These are phyloP conservation scores for Vanessa tameamea DNA, from an alignment of 1,140 invertebrate genomes.

Conservation along the genomic window DNA sequence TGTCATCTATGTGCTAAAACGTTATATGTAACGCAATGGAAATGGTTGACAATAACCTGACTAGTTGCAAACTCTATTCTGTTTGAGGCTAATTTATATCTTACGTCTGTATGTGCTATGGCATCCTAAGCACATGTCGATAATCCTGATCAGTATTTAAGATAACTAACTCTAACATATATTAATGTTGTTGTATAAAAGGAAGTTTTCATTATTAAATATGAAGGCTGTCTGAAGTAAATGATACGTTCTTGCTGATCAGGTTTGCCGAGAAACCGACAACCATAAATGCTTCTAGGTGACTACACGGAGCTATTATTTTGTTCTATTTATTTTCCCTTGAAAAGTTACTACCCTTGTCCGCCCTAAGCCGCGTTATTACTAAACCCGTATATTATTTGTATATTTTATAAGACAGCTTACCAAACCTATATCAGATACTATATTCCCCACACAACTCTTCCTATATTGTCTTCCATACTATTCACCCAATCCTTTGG, in stretches of 20 bases:
- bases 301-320: conserved; percentile 74
- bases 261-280: conserved; percentile 59
- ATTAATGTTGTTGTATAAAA: neutral
- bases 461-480: conserved; percentile 53
- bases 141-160: conserved; percentile 54
- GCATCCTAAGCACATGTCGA: conserved; percentile 61
- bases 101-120: conserved; percentile 65
- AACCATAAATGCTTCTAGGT: conserved; percentile 75
- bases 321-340: conserved; percentile 65
- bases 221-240: too few relatives aligned
- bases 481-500: conserved; percentile 53
- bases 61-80: conserved; percentile 66
- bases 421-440: conserved; percentile 61
- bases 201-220: neutral
- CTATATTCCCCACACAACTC: conserved; percentile 62
- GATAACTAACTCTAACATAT: neutral
- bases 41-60: conserved; percentile 65
- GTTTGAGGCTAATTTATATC: conserved; percentile 57
- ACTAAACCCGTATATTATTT: conserved; percentile 68
- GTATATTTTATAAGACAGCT: conserved; percentile 63
- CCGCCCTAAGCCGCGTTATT: conserved; percentile 76
- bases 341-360: conserved; percentile 62
- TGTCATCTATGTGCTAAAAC: conserved; percentile 76
- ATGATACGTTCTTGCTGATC: conserved; percentile 39
- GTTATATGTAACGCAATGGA: conserved; percentile 78